phyloP scores from a whole-genome alignment of 2,888 invertebrate species.

The Eremobia ochroleuca region DNA sequence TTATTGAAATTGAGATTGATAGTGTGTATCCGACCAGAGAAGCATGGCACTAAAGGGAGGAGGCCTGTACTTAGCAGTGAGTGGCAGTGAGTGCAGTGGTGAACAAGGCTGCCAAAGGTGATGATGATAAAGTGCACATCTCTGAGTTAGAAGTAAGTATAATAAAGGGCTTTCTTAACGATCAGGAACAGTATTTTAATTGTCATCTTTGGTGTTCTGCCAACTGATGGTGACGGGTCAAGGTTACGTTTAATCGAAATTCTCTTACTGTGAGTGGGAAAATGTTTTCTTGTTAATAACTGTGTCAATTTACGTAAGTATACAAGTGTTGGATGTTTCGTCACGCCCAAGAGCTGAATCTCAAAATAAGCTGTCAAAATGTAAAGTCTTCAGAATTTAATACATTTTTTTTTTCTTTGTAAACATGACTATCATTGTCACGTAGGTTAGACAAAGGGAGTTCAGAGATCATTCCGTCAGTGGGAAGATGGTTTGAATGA shows the following conservation, averaged over 20 bases:
- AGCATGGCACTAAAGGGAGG: too few species aligned
- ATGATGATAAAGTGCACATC: background rate
- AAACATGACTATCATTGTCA: background rate
- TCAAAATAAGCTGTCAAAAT: background rate
- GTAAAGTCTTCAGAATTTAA: background rate
- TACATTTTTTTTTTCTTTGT: background rate
- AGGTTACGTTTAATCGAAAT: conserved; percentile 35
- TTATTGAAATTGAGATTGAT: too few species aligned
- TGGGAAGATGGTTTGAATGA: background rate
- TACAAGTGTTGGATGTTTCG: background rate
- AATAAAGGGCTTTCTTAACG: conserved; percentile 42
- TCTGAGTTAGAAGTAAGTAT: conserved; percentile 11
- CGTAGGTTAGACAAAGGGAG: background rate
- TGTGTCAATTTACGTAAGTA: background rate
- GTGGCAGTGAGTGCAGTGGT: too few species aligned
- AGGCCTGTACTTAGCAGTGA: background rate
- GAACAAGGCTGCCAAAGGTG: background rate
- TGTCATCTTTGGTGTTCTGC: conserved; percentile 59
- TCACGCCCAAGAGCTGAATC: background rate
- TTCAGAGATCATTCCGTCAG: background rate
- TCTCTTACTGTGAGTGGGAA: conserved; percentile 5
- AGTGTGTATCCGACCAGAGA: too few species aligned
- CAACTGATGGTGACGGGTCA: conserved; percentile 54
- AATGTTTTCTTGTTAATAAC: background rate
- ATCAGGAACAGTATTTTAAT: conserved; percentile 51